Evolutionary conservation across 2,888 invertebrate genomes (phyloP).

Genomic region (Rugalucina vietnamica): DNA sequence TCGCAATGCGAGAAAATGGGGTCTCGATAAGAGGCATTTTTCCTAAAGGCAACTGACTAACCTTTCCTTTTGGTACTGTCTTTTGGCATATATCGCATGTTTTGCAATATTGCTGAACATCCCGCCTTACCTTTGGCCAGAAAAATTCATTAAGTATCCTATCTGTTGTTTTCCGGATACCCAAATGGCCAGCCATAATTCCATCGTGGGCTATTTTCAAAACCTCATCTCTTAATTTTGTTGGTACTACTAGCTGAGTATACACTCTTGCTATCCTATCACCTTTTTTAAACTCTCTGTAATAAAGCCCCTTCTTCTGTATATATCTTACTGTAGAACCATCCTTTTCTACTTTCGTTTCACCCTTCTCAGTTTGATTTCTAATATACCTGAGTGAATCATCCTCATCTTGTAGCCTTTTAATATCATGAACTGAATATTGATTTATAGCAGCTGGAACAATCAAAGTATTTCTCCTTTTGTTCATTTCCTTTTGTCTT

Average conservation of each 20-base stretch:
- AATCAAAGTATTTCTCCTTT: too few relatives aligned
- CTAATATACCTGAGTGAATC: neutral
- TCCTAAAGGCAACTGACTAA: constrained; percentile 42
- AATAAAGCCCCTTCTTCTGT: constrained; percentile 15
- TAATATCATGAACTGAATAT: neutral
- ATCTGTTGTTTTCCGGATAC: neutral
- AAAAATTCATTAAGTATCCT: constrained; percentile 44
- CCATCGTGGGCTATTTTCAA: constrained; percentile 58
- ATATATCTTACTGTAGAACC: neutral
- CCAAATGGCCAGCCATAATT: constrained; percentile 34
- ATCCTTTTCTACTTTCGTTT: neutral
- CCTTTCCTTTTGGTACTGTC: constrained; percentile 47
- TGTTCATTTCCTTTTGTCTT: neutral
- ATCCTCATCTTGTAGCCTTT: neutral
- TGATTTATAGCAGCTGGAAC: neutral
- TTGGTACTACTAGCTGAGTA: constrained; percentile 48
- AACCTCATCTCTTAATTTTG: constrained; percentile 31
- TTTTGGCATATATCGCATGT: constrained; percentile 59
- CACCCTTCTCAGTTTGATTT: neutral
- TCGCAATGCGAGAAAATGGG: constrained; percentile 54
- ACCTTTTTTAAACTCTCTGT: constrained; percentile 21
- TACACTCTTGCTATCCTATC: neutral
- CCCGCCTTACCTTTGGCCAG: constrained; percentile 53
- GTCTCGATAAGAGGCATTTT: constrained; percentile 60
- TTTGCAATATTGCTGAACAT: constrained; percentile 41